phyloP scores from a whole-genome alignment of 2,797 vertebrate genomes.

The Ctenopoma multispine region DNA sequence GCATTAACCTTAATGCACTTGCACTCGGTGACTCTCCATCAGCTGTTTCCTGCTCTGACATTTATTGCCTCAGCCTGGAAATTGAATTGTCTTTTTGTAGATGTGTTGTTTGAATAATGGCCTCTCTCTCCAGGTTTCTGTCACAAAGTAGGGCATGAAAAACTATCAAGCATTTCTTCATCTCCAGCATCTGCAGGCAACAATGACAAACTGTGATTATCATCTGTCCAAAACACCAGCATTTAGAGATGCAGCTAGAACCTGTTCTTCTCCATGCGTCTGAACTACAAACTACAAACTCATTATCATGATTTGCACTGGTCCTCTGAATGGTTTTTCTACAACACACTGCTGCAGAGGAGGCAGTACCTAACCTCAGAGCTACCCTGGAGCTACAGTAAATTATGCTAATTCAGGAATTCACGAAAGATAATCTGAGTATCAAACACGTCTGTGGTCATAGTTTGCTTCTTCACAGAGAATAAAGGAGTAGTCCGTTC shows the following conservation, averaged over 20 bases:
- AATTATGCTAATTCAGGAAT: constrained; percentile 1
- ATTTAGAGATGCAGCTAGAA: neutral
- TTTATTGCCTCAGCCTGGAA: constrained; percentile 51
- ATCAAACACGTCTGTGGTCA: neutral
- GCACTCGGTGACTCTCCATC: constrained; percentile 28
- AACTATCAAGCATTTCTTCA: constrained; percentile 41
- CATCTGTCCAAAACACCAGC: neutral
- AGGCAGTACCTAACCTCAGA: neutral
- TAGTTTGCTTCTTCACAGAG: neutral
- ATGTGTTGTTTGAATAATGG: constrained; percentile 51
- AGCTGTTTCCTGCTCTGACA: constrained; percentile 54
- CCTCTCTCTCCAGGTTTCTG: constrained; percentile 22
- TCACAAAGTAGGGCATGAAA: constrained; percentile 2
- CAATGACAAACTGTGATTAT: neutral
- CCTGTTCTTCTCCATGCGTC: neutral
- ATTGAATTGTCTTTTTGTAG: constrained; percentile 57
- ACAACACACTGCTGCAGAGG: neutral
- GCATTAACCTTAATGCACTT: neutral
- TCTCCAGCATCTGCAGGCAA: constrained; percentile 30
- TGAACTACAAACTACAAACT: neutral
- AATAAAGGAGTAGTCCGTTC: neutral
- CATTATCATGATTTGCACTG: neutral
- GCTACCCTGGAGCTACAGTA: constrained; percentile 3
- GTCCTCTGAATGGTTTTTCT: neutral
- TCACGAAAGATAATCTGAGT: neutral